A percentile compares a stretch with the other conserved stretches of the same genome.
Evolutionary conservation across 37 sponge, comb jelly and placozoan genomes (phyloP).

Genomic region (Crambe crambe): DNA sequence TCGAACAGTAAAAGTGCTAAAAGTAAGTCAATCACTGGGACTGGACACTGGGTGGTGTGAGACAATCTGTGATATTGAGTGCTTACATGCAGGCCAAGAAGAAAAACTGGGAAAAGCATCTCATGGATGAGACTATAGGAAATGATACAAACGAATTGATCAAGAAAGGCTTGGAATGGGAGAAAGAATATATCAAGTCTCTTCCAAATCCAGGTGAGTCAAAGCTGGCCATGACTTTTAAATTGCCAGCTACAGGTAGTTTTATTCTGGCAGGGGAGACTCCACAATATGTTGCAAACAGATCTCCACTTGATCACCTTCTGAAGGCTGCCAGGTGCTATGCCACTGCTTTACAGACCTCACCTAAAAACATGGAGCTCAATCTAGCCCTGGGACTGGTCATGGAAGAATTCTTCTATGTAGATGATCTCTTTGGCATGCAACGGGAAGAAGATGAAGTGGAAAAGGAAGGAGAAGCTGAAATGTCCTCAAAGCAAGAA

Average conservation of each 20-base stretch:
- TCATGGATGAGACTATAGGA: conserved; percentile 51
- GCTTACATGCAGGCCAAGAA: no score
- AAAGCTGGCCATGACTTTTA: not conserved
- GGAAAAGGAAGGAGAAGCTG: conserved; percentile 63
- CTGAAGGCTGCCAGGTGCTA: conserved; percentile 51
- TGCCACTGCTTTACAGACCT: conserved; percentile 78
- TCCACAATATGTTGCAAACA: not conserved
- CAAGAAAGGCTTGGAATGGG: conserved; percentile 49
- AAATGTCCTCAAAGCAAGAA: conserved; percentile 77
- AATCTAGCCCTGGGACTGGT: conserved; percentile 83
- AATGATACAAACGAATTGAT: conserved; percentile 47
- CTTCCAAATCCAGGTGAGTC: conserved; percentile 51
- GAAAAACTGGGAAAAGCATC: conserved; percentile 78
- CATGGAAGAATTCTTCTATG: conserved; percentile 88
- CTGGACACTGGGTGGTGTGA: no score
- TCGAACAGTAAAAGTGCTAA: conserved; percentile 24
- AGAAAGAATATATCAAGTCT: conserved; percentile 48
- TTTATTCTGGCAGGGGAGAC: conserved; percentile 29
- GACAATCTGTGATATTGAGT: no score
- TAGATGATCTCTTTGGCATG: conserved; percentile 80
- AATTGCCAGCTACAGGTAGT: not conserved
- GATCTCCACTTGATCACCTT: conserved; percentile 34
- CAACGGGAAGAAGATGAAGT: conserved; percentile 52
- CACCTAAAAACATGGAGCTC: conserved; percentile 48
- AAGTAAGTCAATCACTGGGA: conserved; percentile 29